These are phyloP conservation scores for Caerostris darwini DNA, from an alignment of 1,140 invertebrate species.

Conservation along the genomic window DNA sequence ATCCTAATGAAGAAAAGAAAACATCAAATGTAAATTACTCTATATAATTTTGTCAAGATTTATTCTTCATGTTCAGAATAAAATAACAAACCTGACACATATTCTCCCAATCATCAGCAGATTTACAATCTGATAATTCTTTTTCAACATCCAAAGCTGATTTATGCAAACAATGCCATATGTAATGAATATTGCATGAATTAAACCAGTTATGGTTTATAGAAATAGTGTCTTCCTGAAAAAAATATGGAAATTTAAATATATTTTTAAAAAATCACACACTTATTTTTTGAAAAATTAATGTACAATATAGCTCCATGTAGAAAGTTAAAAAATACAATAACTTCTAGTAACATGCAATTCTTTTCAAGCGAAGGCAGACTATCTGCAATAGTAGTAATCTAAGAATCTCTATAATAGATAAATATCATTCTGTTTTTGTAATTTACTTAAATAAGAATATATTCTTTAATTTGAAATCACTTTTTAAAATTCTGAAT, in stretches of 20 bases:
- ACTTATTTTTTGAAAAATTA: too few species aligned
- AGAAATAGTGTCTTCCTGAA: conserved; percentile 94
- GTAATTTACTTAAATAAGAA: too few species aligned
- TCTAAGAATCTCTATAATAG: too few species aligned
- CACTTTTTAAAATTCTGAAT: too few species aligned
- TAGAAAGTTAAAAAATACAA: too few species aligned
- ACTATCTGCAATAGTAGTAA: too few species aligned
- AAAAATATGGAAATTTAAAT: conserved; percentile 56
- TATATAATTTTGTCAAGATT: not conserved
- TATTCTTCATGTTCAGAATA: not conserved
- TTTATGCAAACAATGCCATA: conserved; percentile 87
- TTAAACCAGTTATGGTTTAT: conserved; percentile 99
- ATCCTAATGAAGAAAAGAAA: conserved; percentile 84
- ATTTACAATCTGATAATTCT: conserved; percentile 86
- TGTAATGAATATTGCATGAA: conserved; percentile 90
- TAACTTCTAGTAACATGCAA: too few species aligned
- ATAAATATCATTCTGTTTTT: too few species aligned
- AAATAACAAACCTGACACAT: conserved; percentile 76
- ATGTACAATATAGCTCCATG: too few species aligned
- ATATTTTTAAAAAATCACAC: not conserved
- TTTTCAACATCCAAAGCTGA: conserved; percentile 87
- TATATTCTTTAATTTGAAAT: too few species aligned
- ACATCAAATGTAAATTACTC: not conserved
- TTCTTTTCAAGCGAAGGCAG: not conserved
- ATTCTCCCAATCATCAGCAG: conserved; percentile 71